Base-by-base conservation (phyloP, 2,888 invertebrate genomes). In the Drosophila borborema region DNA sequence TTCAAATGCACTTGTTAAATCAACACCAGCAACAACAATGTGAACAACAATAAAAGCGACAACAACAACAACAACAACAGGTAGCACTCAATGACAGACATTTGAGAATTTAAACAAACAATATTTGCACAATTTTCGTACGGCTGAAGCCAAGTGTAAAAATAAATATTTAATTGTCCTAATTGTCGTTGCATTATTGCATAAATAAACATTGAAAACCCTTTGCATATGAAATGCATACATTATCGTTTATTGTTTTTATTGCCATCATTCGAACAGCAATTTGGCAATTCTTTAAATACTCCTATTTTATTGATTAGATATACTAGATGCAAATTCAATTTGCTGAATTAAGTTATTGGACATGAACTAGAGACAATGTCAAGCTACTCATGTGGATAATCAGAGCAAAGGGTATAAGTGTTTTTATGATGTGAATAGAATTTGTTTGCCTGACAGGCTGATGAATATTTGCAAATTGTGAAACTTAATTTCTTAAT, bases 111-210 rank as follows among this genome's bases (percentile, higher is more conserved):
- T 65, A 75, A 79, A 70, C 64, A 79, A 82, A 72, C 59, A 65
- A 64, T 69, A 74, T 69, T 58, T 79, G 72, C 59, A 68, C 67
- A 61, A 53, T 63, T 65, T 63, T 56, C 70, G 49, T 64, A 20
- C 41, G 45, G 60, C 61, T 65, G 61, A 68, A 69, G 66, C 64
- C 69, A 75, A 71, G 81, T 81, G 80, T 83, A 78, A 82, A 82
- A 83, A 83, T 81, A 82, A 82, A 82, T 82, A 82, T 82, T 83
- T 82, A 81, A 82, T 83, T 82, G 78, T 53, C 78, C 78, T 81
- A 83, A 82, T 82, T 82, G 84, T 78, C 76, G 55, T 80, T 78
- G 81, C 66, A 76, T 77, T 81, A 81, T 82, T 81, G 81, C 81
- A 82, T 78, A 83, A 78, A 81, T 83, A 83, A 83, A 83, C 70